phyloP scores from a whole-genome alignment of 2,797 vertebrate species.

The Melopsittacus undulatus region DNA sequence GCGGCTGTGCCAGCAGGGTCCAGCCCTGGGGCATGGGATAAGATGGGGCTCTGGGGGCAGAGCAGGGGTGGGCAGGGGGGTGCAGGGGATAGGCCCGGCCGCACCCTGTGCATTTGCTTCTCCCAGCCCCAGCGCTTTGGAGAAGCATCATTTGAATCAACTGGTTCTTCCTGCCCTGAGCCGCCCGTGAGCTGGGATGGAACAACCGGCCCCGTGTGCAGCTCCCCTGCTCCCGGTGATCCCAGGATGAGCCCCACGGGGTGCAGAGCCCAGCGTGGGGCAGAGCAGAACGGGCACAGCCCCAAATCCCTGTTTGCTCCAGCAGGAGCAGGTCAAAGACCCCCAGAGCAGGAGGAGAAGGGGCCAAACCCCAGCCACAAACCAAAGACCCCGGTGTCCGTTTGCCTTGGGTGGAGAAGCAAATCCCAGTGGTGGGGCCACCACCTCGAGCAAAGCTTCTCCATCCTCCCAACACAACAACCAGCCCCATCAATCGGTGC shows the following conservation, averaged over 20 bases:
- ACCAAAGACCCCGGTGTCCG: not conserved
- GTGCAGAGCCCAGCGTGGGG: rapidly evolving
- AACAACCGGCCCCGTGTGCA: not conserved
- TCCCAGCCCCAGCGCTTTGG: not conserved
- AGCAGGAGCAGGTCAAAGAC: not conserved
- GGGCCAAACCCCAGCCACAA: not conserved
- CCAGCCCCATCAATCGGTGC: rapidly evolving
- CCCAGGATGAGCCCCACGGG: not conserved
- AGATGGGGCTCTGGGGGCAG: not conserved
- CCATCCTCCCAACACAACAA: not conserved
- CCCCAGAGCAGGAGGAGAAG: rapidly evolving
- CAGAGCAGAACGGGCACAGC: rapidly evolving
- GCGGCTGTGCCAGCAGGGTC: not conserved
- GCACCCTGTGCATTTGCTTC: not conserved
- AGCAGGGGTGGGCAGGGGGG: not conserved
- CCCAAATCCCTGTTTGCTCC: not conserved
- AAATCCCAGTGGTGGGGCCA: not conserved
- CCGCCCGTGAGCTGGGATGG: not conserved
- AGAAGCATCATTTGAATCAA: slow-evolving; percentile 17
- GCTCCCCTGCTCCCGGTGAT: not conserved
- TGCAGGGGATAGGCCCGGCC: not conserved
- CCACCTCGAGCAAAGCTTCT: not conserved
- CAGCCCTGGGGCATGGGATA: not conserved
- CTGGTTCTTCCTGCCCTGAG: slow-evolving; percentile 53
- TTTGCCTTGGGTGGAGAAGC: not conserved